phyloP scores from a whole-genome alignment of 2,113 vertebrate species.

The Odontesthes bonariensis region DNA sequence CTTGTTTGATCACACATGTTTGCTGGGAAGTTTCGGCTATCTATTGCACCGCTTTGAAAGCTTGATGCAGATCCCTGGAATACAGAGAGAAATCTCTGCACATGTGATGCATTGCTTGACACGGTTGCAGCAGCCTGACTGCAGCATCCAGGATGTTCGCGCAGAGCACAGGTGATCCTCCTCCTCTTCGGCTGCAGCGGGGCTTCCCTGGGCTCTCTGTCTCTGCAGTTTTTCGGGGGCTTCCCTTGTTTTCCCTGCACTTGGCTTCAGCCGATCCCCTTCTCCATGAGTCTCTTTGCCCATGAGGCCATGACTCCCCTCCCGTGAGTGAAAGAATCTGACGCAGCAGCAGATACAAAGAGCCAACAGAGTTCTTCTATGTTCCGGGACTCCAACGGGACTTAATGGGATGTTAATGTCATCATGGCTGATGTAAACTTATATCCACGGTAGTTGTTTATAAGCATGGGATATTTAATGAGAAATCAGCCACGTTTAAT shows the following conservation, averaged over 20 bases:
- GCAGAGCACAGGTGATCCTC: constrained; percentile 46
- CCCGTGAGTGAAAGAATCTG: neutral
- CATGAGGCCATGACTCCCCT: neutral
- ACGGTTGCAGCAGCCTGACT: neutral
- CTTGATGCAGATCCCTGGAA: neutral
- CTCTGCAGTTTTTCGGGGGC: constrained; percentile 55
- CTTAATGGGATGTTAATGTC: too few relatives aligned
- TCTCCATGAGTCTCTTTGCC: constrained; percentile 14
- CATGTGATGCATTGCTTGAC: constrained; percentile 11
- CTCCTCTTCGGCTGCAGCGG: constrained; percentile 51
- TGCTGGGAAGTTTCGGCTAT: too few relatives aligned
- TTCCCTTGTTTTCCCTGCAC: constrained; percentile 62
- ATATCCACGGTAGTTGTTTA: too few relatives aligned
- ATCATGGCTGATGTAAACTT: too few relatives aligned
- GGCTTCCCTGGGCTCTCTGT: constrained; percentile 60
- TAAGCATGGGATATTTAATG: neutral
- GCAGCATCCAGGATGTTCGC: constrained; percentile 31
- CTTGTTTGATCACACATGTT: too few relatives aligned
- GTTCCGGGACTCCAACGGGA: neutral
- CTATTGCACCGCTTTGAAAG: neutral
- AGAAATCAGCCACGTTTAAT: neutral
- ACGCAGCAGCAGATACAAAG: constrained; percentile 5
- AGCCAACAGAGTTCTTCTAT: neutral
- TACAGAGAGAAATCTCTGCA: too few relatives aligned
- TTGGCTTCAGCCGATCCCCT: constrained; percentile 31